Evolutionary conservation across 2,797 vertebrate genomes (phyloP), one percentile per base, ranked within the genome.

Genomic region (Tenualosa ilisha): DNA sequence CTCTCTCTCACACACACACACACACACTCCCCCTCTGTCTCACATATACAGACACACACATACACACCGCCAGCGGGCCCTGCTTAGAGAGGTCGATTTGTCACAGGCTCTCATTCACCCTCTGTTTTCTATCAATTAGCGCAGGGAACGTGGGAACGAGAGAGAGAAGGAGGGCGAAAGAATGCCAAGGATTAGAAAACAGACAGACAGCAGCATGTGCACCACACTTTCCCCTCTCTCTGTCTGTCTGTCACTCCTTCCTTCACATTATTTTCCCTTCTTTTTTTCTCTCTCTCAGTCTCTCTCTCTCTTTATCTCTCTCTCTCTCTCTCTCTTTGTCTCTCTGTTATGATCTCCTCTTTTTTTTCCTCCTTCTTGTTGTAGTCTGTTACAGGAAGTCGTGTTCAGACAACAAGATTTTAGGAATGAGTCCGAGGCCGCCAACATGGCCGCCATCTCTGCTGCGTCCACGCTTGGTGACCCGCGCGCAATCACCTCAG

Each of bases 101-200:
- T 94, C 93, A 95, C 88, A 89, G 92, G 93, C 88, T 94, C 91
- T 87, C 56, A 51, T 93, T 93, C 91, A 93, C 92, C 93, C 89
- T 89, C 90, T 90, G 90, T 92, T 95, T 95, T 84, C 95, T 94
- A 95, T 95, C 95, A 95, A 95, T 96, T 95, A 96, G 94, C 93
- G 94, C 93, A 91, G 90, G 89, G 93, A 94, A 95, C 94, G 93
- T 96, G 95, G 95, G 95, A 96, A 96, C 90, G 93, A 88, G 90
- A 92, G 90, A 68, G 31, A 15, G 65, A 40, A 37, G 65, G 31
- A 72, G 31, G 89, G 91, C 86, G 90, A 90, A 94, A 93, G 90
- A 93, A 94, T 94, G 93, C 89, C 91, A 88, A 88, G 93, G 94
- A 95, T 95, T 96, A 95, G 93, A 94, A 88, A 86, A 85, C 84